Conservation (phyloP, 1,140 invertebrate genomes). For the Cyclargus thomasi region DNA sequence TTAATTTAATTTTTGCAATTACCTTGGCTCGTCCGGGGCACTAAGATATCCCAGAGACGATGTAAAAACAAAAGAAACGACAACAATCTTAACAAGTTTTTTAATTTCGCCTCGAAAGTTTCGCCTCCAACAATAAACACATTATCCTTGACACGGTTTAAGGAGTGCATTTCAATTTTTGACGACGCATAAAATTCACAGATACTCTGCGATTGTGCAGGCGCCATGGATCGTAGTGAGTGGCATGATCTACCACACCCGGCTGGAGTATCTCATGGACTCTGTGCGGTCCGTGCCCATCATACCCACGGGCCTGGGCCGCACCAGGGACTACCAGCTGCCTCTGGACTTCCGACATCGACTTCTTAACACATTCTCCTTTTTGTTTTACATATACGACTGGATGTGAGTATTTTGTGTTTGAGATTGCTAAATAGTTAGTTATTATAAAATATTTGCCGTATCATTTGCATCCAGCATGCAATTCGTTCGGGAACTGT, state of each 20-base stretch:
- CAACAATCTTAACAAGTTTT: no score
- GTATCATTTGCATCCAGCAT: no score
- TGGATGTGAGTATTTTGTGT: not conserved
- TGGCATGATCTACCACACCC: slow-evolving; percentile 29
- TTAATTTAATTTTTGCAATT: no score
- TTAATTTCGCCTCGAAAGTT: no score
- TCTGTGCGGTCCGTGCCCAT: slow-evolving; percentile 34
- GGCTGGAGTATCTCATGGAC: slow-evolving; percentile 40
- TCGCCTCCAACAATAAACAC: no score
- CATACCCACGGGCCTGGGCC: slow-evolving; percentile 24
- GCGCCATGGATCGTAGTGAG: slow-evolving; percentile 47
- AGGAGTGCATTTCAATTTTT: not conserved
- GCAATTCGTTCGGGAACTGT: no score
- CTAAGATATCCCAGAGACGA: no score
- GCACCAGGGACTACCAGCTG: slow-evolving; percentile 28
- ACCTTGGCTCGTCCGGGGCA: no score
- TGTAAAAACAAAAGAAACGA: no score
- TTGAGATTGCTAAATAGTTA: not conserved
- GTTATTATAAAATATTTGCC: no score
- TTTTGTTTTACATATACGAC: not conserved
- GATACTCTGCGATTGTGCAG: slow-evolving; percentile 34
- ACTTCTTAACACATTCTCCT: slow-evolving; percentile 30
- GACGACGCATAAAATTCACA: slow-evolving; percentile 4
- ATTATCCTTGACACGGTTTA: no score
- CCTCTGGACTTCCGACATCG: slow-evolving; percentile 39